phyloP scores from a whole-genome alignment of 2,888 invertebrate species.

The Galerucella pusilla region DNA sequence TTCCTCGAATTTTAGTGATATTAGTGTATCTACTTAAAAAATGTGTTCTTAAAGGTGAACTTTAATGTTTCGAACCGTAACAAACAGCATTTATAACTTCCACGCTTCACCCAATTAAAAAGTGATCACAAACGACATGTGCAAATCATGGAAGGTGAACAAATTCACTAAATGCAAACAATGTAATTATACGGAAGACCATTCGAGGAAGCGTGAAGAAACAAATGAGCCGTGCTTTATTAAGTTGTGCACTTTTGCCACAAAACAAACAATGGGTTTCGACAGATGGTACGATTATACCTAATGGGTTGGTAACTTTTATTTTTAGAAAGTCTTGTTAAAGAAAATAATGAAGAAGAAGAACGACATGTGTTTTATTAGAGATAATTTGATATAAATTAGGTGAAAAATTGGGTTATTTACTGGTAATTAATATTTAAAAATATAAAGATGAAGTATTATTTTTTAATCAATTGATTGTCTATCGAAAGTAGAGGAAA shows the following conservation, averaged over 20 bases:
- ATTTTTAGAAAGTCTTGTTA: not conserved
- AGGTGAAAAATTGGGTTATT: not conserved
- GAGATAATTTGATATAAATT: not conserved
- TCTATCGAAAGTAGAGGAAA: not conserved
- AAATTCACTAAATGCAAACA: slow-evolving; percentile 2
- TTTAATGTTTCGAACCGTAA: not conserved
- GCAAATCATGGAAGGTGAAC: slow-evolving; percentile 1
- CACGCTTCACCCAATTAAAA: not conserved
- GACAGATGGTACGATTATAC: not conserved
- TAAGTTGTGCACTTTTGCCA: slow-evolving; percentile 1
- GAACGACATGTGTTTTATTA: not conserved
- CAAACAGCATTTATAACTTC: not conserved
- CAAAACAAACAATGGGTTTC: not conserved
- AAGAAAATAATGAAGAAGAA: not conserved
- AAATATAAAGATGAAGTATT: not conserved
- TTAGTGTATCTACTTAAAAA: too few relatives aligned
- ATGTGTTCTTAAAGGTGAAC: not conserved
- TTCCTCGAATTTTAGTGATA: too few relatives aligned
- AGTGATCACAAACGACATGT: not conserved
- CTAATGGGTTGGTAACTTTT: not conserved
- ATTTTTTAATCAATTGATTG: too few relatives aligned
- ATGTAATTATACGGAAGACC: not conserved
- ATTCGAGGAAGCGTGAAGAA: slow-evolving; percentile 2
- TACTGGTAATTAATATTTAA: not conserved
- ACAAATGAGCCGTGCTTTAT: slow-evolving; percentile 7